Evolutionary conservation across 2,113 vertebrate species (phyloP).

Genomic region (Mesoclemmys tuberculata): DNA sequence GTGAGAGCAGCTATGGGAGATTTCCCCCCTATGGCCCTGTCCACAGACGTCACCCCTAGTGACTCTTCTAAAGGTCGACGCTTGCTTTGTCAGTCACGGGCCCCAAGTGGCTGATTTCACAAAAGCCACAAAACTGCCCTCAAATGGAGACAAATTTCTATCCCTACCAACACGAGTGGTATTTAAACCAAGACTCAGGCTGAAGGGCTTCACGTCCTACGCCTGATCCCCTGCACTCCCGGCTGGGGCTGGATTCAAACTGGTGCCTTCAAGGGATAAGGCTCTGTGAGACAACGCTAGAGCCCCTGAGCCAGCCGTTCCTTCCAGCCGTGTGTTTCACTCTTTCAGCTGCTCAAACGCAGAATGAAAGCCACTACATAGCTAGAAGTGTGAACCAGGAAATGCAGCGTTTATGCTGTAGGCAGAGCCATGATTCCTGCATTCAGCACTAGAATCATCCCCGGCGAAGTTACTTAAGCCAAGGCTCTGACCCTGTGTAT

Average conservation of each 20-base stretch:
- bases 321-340: not conserved
- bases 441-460: not conserved
- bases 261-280: not conserved
- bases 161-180: not conserved
- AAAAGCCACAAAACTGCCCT: not conserved
- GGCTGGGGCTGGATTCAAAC: not conserved
- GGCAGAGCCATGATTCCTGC: not conserved
- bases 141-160: accelerated
- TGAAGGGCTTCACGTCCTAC: not conserved
- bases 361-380: not conserved
- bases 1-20: not conserved
- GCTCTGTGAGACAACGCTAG: not conserved
- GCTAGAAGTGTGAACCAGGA: not conserved
- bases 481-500: not conserved
- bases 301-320: not conserved
- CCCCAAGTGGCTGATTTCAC: not conserved
- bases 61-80: not conserved
- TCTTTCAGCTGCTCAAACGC: not conserved
- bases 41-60: not conserved
- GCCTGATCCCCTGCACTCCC: not conserved
- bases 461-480: not conserved
- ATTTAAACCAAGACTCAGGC: not conserved
- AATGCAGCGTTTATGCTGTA: not conserved
- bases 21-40: not conserved
- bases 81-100: not conserved